Percentiles rank a stretch among this genome's conserved stretches.
Evolutionary conservation across 2,113 vertebrate species (phyloP).

Genomic region (Mandrillus leucophaeus): DNA sequence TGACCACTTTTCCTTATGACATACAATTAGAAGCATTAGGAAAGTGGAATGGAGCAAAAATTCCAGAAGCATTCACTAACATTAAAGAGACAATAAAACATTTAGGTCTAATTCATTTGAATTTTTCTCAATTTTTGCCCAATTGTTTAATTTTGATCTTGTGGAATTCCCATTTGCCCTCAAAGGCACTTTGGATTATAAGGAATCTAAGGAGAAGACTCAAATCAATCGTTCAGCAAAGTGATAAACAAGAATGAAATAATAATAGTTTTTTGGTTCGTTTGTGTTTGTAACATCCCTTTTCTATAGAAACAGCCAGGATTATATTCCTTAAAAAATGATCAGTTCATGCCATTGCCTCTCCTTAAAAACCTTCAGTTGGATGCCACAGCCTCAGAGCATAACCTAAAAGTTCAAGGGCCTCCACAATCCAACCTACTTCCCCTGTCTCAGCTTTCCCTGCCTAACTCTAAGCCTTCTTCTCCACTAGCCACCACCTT

Average conservation of each 20-base stretch:
- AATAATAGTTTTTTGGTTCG: not conserved
- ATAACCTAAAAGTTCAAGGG: not conserved
- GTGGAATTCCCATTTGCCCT: not conserved
- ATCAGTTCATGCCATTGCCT: not conserved
- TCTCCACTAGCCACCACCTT: not conserved
- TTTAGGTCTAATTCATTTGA: not conserved
- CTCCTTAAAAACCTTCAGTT: not conserved
- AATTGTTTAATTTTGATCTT: not conserved
- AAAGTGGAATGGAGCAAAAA: conserved; percentile 47
- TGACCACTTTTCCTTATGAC: conserved; percentile 37
- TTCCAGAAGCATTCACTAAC: conserved; percentile 41
- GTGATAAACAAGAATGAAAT: not conserved
- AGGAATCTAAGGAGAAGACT: not conserved
- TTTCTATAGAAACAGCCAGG: not conserved
- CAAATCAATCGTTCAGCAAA: not conserved
- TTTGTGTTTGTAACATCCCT: not conserved
- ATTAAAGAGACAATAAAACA: conserved; percentile 21
- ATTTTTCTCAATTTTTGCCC: conserved; percentile 18
- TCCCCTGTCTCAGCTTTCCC: not conserved
- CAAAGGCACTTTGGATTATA: not conserved
- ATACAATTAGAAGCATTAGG: conserved; percentile 11
- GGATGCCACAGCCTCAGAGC: not conserved
- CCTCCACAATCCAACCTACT: not conserved
- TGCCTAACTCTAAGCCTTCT: not conserved
- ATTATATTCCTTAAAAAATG: conserved; percentile 22